These are phyloP conservation scores for Dendrocincla fuliginosa DNA, from an alignment of 2,797 vertebrate species.

Conservation along the genomic window DNA sequence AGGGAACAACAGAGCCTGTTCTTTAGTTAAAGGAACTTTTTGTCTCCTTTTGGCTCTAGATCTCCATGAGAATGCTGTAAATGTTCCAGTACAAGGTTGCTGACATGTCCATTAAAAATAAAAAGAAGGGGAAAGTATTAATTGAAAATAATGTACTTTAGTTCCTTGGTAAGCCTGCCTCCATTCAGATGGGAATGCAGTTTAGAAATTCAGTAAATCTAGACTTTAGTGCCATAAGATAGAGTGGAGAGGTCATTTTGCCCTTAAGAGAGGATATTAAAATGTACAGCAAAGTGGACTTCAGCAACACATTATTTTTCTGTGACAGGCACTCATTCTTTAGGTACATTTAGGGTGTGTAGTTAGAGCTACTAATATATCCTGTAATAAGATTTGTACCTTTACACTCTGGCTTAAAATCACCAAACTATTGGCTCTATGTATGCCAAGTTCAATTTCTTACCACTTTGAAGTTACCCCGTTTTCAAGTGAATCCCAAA, in stretches of 20 bases:
- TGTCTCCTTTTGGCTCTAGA: background rate
- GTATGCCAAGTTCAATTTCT: background rate
- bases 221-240: background rate
- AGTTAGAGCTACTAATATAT: background rate
- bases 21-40: background rate
- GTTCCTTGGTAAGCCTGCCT: background rate
- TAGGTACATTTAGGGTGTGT: background rate
- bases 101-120: background rate
- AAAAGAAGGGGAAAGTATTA: background rate
- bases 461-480: background rate
- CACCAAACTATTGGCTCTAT: background rate
- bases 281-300: background rate
- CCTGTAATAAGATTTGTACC: background rate
- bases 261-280: background rate
- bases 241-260: background rate
- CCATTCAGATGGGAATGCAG: background rate
- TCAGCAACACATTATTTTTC: background rate
- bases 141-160: background rate
- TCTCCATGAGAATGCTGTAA: background rate
- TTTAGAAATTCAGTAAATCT: background rate
- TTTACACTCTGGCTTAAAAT: conserved; percentile 5
- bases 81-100: background rate
- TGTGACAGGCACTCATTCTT: background rate
- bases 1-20: background rate
- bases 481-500: background rate